These are phyloP conservation scores for Bolborhynchus lineola DNA, from an alignment of 2,113 vertebrate genomes.

Conservation along the genomic window DNA sequence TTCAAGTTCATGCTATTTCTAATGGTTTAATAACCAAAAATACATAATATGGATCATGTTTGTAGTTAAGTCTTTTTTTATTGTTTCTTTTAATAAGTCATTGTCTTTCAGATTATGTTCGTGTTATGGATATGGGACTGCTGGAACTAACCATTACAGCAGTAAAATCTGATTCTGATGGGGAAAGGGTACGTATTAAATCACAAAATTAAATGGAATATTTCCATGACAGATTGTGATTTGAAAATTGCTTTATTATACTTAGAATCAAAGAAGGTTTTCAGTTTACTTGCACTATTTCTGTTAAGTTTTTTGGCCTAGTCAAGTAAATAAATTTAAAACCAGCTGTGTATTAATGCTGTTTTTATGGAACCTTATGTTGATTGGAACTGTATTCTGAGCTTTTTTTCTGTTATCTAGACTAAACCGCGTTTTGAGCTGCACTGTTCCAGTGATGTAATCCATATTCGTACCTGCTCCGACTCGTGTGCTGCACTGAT, in stretches of 20 bases:
- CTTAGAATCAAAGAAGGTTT: not conserved
- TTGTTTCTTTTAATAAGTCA: not conserved
- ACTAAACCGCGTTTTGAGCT: conserved; percentile 90
- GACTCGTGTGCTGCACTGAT: conserved; percentile 96
- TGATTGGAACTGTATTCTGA: not conserved
- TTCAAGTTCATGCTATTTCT: not conserved
- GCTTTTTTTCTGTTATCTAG: conserved; percentile 52
- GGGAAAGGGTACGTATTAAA: conserved; percentile 80
- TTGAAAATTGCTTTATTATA: not conserved
- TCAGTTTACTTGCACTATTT: not conserved
- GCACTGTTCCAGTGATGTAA: conserved; percentile 94
- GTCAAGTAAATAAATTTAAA: not conserved
- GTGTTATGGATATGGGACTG: conserved; percentile 95
- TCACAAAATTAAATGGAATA: not conserved
- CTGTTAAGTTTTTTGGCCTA: not conserved
- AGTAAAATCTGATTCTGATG: conserved; percentile 84
- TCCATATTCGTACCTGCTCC: conserved; percentile 92
- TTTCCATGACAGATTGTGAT: not conserved
- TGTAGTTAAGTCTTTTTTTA: not conserved
- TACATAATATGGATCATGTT: not conserved
- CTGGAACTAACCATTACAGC: conserved; percentile 92
- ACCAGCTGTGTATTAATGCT: not conserved
- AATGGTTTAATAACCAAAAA: not conserved
- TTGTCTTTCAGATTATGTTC: conserved; percentile 88
- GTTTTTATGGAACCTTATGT: not conserved